These are phyloP conservation scores for Xanthia icteritia DNA, from an alignment of 2,888 invertebrate genomes.

Conservation along the genomic window DNA sequence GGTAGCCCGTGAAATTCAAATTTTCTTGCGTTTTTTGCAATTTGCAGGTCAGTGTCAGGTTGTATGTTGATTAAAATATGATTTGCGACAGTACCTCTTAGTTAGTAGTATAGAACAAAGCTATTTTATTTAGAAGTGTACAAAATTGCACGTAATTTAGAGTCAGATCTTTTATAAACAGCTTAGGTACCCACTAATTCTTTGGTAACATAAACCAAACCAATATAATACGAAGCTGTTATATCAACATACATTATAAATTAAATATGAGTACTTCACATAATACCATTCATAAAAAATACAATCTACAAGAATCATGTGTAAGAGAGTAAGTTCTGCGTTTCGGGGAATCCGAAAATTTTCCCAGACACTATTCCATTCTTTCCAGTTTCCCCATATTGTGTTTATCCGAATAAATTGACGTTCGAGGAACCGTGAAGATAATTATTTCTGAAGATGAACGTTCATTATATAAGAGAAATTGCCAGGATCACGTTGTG, in stretches of 20 bases:
- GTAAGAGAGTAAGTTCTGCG: not conserved
- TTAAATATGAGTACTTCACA: not conserved
- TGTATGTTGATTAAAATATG: too few species aligned
- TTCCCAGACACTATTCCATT: conserved; percentile 22
- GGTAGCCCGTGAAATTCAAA: too few species aligned
- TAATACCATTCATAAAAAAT: conserved; percentile 11
- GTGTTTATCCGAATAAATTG: conserved; percentile 58
- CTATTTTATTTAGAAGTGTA: too few species aligned
- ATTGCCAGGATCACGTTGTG: conserved; percentile 26
- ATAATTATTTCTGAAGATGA: conserved; percentile 57
- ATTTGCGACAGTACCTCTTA: too few species aligned
- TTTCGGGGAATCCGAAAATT: conserved; percentile 15
- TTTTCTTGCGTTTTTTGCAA: too few species aligned
- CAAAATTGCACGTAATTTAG: too few species aligned
- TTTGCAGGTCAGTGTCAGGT: too few species aligned
- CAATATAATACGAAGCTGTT: too few species aligned
- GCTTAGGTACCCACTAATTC: too few species aligned
- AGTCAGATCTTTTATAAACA: too few species aligned
- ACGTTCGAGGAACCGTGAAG: conserved; percentile 48
- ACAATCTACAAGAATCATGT: not conserved
- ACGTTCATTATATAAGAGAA: conserved; percentile 45
- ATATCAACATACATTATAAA: not conserved
- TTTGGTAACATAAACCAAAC: too few species aligned
- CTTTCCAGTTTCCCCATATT: conserved; percentile 5
- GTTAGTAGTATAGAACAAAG: too few species aligned